Base-by-base conservation (phyloP, 2,113 vertebrate genomes). In the Carettochelys insculpta region DNA sequence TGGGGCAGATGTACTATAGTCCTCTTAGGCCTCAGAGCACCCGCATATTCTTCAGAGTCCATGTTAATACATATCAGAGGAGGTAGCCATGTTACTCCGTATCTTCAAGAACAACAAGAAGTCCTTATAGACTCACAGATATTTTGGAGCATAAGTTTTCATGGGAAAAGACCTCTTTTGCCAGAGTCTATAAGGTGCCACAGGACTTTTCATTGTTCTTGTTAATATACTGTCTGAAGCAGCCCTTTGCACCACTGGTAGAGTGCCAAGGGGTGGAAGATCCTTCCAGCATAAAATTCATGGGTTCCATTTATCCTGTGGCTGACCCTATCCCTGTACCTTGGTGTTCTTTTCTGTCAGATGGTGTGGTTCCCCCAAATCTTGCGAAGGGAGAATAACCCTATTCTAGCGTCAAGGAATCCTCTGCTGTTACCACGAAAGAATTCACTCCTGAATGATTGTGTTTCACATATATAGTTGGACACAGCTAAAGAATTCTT, bases 391-490 rank as follows among this genome's bases (percentile, higher is more conserved):
- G 24, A 11, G 24, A 73, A 20, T 5, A 82, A 54, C 61, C 87
- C 4, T 56, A 76, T 88, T 85, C 73, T 95, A 43, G 25, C 68
- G 94, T 87, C 48, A 91, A 80, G 82, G 41, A 83, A 47, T 85
- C 31, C 80, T 88, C 93, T 91, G 68, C 12, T 80, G 48, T 82
- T 86, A 92, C 89, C 90, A 93, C 80, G 52, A 65, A 89, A 88
- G 47, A 86, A 22, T 25, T 95, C 48, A 54, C 84, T 87, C 79
- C 14, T n/a, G 58, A 48, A 51, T 50, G 31, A 94, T 31, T 88
- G 54, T 38, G 86, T 92, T 88, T 89, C 91, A 85, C 56, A 88
- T 61, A 73, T 92, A 77, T 94, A 93, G 91, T 25, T 93, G 31
- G 79, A 95, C 54, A 82, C 61, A 85, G n/a, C n/a, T n/a, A n/a